phyloP scores from a whole-genome alignment of 2,888 invertebrate genomes.

The Noctua janthe region DNA sequence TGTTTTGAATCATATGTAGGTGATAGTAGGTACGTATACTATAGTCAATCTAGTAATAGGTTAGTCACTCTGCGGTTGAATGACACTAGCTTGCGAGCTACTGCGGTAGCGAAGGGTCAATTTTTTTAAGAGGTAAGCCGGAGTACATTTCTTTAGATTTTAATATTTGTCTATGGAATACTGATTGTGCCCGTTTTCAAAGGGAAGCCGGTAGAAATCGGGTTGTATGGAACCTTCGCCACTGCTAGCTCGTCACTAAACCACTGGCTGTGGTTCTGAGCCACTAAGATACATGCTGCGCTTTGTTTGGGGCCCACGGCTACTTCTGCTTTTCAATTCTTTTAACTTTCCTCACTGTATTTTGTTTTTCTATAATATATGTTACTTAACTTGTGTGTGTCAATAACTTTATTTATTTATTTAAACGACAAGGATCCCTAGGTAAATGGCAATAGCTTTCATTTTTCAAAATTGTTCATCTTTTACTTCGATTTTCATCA shows the following conservation, averaged over 20 bases:
- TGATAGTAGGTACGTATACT: neutral
- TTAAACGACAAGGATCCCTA: no score
- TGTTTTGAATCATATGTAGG: neutral
- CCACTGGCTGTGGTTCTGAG: neutral
- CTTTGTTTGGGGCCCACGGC: neutral
- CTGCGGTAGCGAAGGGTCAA: no score
- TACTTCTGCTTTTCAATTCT: neutral
- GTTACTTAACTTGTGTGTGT: neutral
- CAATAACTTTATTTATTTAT: no score
- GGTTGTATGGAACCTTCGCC: no score
- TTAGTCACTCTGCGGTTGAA: neutral
- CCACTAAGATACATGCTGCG: neutral
- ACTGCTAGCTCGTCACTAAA: neutral
- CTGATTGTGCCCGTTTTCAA: no score
- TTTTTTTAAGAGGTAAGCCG: no score
- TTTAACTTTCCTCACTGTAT: neutral
- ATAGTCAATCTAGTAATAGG: neutral
- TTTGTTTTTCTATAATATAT: neutral
- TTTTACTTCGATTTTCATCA: neutral
- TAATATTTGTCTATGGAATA: no score
- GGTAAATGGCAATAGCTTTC: neutral
- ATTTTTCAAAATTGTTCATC: neutral
- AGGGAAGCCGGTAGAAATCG: no score
- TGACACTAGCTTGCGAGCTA: neutral
- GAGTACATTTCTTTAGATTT: no score